A percentile compares a stretch with the other conserved stretches of the same genome.
Evolutionary conservation across 2,113 vertebrate genomes (phyloP).

Genomic region (Xiphorhynchus elegans): DNA sequence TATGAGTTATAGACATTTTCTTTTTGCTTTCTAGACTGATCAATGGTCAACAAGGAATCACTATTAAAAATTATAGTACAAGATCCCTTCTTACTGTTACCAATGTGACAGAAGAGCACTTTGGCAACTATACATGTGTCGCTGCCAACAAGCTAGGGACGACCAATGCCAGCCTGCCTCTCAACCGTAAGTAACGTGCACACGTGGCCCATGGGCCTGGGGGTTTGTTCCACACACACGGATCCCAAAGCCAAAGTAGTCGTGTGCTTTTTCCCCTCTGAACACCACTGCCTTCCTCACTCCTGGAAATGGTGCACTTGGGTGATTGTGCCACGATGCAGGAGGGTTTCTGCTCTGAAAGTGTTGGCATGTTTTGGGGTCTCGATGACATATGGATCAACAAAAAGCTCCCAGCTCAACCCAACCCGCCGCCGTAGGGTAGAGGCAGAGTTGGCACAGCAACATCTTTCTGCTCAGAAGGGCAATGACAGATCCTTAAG

Average conservation of each 20-base stretch:
- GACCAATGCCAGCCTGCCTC: constrained; percentile 94
- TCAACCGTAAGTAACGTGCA: constrained; percentile 91
- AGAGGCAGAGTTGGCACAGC: background rate
- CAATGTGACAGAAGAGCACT: constrained; percentile 98
- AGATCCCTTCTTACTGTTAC: constrained; percentile 96
- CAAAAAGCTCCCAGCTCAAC: fast-evolving
- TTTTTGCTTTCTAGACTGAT: constrained; percentile 85
- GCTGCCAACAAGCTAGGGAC: constrained; percentile 94
- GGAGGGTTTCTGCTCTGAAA: background rate
- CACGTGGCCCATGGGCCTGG: background rate
- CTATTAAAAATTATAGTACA: constrained; percentile 94
- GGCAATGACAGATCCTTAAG: fast-evolving
- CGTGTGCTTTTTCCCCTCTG: fast-evolving
- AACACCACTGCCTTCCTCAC: fast-evolving
- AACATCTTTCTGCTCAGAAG: fast-evolving
- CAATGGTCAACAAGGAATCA: constrained; percentile 92
- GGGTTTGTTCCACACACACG: background rate
- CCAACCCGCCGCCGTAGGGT: fast-evolving
- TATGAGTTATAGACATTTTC: constrained; percentile 60
- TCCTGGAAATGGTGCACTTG: fast-evolving
- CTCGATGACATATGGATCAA: background rate
- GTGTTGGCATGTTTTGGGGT: fast-evolving
- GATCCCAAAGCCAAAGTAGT: background rate
- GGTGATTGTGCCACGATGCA: fast-evolving
- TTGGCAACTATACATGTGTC: constrained; percentile 99